Conservation (phyloP, 37 sponge, comb jelly and placozoan species). For the Aphrocallistes beatrix region DNA sequence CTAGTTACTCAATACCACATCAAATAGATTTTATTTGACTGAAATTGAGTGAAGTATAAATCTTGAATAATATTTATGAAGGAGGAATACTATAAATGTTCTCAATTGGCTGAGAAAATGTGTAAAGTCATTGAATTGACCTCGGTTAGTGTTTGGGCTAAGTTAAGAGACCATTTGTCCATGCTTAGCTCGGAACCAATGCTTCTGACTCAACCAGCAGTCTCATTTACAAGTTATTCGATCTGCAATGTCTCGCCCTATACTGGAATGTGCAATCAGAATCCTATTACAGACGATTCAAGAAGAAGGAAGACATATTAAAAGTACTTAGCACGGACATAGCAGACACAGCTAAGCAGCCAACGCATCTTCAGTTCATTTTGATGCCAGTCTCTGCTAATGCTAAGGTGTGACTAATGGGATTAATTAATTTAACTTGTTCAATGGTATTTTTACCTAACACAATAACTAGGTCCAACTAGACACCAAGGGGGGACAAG, state of each 20-base stretch:
- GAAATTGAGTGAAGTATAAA: no score
- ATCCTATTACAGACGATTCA: neutral
- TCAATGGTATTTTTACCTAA: neutral
- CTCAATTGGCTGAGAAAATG: no score
- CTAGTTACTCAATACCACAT: no score
- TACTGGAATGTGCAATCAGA: constrained; percentile 1
- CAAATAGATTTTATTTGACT: no score
- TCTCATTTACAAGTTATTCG: constrained; percentile 4
- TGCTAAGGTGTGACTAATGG: constrained; percentile 1
- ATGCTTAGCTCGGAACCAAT: neutral
- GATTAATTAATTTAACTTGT: neutral
- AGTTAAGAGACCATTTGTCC: no score
- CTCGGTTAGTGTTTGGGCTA: no score
- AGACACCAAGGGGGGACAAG: neutral
- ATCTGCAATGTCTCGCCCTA: neutral
- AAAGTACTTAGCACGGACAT: neutral
- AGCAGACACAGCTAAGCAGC: neutral
- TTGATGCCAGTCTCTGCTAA: constrained; percentile 14
- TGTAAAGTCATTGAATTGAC: no score
- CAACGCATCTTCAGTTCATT: neutral
- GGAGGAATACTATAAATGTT: no score
- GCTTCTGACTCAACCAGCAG: neutral
- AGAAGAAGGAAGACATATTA: neutral
- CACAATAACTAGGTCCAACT: neutral
- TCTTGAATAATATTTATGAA: no score